These are phyloP conservation scores for Cheilosia urbana DNA, from an alignment of 2,888 invertebrate species.

Conservation along the genomic window DNA sequence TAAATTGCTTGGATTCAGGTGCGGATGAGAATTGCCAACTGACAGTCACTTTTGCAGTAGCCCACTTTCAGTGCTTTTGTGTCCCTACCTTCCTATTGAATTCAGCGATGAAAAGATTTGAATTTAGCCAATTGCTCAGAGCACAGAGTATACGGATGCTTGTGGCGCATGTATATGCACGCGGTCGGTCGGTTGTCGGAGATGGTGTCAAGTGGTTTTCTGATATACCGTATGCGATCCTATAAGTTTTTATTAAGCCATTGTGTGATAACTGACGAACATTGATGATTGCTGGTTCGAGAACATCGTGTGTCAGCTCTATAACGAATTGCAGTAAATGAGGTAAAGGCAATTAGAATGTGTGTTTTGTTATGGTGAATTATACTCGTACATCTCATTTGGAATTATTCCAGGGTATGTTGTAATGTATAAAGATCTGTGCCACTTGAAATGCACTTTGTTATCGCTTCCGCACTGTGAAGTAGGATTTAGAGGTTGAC, in stretches of 20 bases:
- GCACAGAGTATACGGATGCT: constrained; percentile 24
- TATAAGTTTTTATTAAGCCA: constrained; percentile 69
- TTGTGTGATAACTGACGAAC: constrained; percentile 42
- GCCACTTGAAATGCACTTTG: background rate
- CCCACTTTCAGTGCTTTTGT: constrained; percentile 50
- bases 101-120: constrained; percentile 60
- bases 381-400: constrained; percentile 51
- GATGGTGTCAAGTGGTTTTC: constrained; percentile 73
- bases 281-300: background rate
- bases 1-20: constrained; percentile 58
- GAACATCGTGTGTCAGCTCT: background rate
- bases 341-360: constrained; percentile 56
- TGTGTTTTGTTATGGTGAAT: constrained; percentile 42
- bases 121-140: constrained; percentile 44
- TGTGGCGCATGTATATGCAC: constrained; percentile 30
- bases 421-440: constrained; percentile 29
- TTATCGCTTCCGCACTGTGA: no score
- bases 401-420: constrained; percentile 29
- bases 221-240: constrained; percentile 59
- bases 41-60: constrained; percentile 23
- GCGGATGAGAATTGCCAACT: constrained; percentile 20
- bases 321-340: constrained; percentile 26
- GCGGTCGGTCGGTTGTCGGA: constrained; percentile 41
- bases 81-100: constrained; percentile 47
- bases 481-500: no score